phyloP scores from a whole-genome alignment of 2,113 vertebrate genomes.

The Merops nubicus region DNA sequence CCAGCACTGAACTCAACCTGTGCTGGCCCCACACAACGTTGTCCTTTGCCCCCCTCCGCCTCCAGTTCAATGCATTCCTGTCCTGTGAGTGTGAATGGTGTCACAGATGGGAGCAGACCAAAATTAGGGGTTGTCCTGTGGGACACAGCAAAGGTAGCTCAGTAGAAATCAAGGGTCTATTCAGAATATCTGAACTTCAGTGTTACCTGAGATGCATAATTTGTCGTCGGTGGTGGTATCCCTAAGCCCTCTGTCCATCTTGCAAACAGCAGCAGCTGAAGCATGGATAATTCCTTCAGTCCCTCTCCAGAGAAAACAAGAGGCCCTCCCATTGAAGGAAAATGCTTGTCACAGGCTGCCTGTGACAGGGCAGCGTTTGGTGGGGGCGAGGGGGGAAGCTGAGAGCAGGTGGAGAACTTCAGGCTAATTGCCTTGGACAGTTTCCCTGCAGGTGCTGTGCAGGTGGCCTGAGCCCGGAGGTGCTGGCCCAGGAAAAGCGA shows the following conservation, averaged over 20 bases:
- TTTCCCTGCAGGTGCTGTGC: constrained; percentile 41
- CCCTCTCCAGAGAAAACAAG: neutral
- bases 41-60: neutral
- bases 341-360: neutral
- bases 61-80: fast-evolving
- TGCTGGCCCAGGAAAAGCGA: neutral
- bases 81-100: fast-evolving
- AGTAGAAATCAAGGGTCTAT: neutral
- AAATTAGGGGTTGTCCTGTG: neutral
- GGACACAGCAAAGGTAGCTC: neutral
- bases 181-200: neutral
- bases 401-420: neutral
- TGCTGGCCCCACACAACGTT: neutral
- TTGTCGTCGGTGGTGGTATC: neutral
- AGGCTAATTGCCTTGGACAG: constrained; percentile 13
- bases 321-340: neutral
- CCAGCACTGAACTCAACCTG: neutral
- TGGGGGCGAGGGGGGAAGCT: neutral
- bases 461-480: constrained; percentile 64
- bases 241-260: neutral
- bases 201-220: neutral
- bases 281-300: neutral
- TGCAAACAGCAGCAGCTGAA: neutral
- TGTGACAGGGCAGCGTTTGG: neutral
- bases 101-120: neutral